phyloP scores from a whole-genome alignment of 2,797 vertebrate species.

The Darevskia nairensis region DNA sequence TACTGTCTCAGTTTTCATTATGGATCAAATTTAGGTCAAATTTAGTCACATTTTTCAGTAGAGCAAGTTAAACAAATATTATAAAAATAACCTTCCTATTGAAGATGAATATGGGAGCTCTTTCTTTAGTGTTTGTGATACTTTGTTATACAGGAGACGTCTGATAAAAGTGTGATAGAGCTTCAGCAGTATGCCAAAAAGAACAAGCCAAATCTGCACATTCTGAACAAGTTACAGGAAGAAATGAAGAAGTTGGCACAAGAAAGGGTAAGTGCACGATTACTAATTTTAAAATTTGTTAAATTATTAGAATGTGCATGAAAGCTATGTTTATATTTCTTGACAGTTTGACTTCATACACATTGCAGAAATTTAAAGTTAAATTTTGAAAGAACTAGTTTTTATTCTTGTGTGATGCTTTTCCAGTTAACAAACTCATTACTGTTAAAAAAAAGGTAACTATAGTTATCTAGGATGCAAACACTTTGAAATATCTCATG shows the following conservation, averaged over 20 bases:
- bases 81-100: background rate
- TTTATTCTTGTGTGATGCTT: background rate
- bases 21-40: background rate
- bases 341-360: background rate
- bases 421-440: background rate
- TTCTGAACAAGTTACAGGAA: slow-evolving; percentile 97
- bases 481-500: background rate
- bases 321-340: background rate
- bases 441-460: background rate
- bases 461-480: background rate
- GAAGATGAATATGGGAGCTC: background rate
- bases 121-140: background rate
- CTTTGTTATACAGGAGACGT: slow-evolving; percentile 85
- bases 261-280: slow-evolving; percentile 85
- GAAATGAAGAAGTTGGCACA: slow-evolving; percentile 96
- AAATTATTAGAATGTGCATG: background rate
- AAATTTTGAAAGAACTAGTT: background rate
- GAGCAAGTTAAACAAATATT: background rate
- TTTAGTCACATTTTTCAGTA: too few relatives aligned
- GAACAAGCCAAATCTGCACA: slow-evolving; percentile 99
- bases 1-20: background rate
- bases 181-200: slow-evolving; percentile 99
- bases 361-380: too few relatives aligned
- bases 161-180: slow-evolving; percentile 98
- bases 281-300: background rate